Evolutionary conservation across 2,888 invertebrate genomes (phyloP), one percentile per base, ranked within the genome.

Genomic region (Phorcus lineatus): DNA sequence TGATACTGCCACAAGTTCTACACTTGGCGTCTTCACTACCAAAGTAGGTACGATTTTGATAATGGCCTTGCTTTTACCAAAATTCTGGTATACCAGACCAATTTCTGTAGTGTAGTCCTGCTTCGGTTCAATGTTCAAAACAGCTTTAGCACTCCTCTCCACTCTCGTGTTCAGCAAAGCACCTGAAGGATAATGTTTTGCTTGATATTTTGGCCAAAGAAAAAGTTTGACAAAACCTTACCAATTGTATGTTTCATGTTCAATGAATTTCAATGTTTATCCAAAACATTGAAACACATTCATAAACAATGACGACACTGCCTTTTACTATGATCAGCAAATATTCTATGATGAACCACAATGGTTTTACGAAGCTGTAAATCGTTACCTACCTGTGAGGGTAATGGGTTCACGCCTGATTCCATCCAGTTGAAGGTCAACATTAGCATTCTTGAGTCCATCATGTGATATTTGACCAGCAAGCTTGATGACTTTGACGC

Each of bases 321-420:
- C 47, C 47, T 47, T 11, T 47, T 4, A 13, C 47, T 1, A 47
- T 13, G 47, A 13, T 13, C 13, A 13, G 4, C 47, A 47, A 3
- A 47, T 13, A 47, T 47, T 47, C 47, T 47, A 11, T 13, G 11
- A 47, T 11, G 6, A 62, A 28, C 11, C 7, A 4, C 28, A 9
- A n/a, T n/a, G 2, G 16, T 24, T 22, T 11, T 9, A 3, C 13
- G 83, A 83, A 82, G n/a, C n/a, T n/a, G n/a, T n/a, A n/a, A n/a
- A n/a, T n/a, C n/a, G n/a, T n/a, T n/a, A n/a, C n/a, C n/a, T 85
- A 89, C 90, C 55, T 86, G 86, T 83, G 7, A 88, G 54, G 16
- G 78, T 82, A 19, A 88, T 75, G 7, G 89, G 86, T 17, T 87
- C 19, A 11, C 76, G 78, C 16, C 80, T 83, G 13, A 88, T 22